phyloP scores from a whole-genome alignment of 53 echinoderm and acorn worm genomes.

The Pentamera pediparva region DNA sequence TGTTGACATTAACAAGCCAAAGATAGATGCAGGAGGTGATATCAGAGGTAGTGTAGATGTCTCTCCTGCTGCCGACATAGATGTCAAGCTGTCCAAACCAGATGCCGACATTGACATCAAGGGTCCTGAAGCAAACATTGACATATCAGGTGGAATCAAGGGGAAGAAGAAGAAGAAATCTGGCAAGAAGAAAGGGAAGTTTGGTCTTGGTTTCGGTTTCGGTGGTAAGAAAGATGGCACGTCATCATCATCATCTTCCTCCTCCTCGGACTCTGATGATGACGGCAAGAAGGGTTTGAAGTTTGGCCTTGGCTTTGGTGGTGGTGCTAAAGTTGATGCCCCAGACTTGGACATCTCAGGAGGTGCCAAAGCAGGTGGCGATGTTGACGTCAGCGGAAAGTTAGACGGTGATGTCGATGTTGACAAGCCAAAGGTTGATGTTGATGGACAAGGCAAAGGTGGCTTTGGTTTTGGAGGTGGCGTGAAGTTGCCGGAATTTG shows the following conservation, averaged over 20 bases:
- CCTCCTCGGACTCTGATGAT: slow-evolving; percentile 13
- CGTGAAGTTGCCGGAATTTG: slow-evolving; percentile 23
- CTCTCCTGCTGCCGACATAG: slow-evolving; percentile 37
- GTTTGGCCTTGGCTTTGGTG: slow-evolving; percentile 23
- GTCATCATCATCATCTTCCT: neutral
- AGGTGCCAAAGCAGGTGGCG: slow-evolving; percentile 24
- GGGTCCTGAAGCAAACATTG: slow-evolving; percentile 7
- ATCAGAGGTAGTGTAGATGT: slow-evolving; percentile 29
- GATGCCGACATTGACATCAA: slow-evolving; percentile 26
- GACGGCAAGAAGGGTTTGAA: slow-evolving; percentile 20
- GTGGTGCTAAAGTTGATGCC: slow-evolving; percentile 26
- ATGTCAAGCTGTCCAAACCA: slow-evolving; percentile 22
- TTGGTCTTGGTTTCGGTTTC: slow-evolving; percentile 68
- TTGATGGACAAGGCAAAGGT: slow-evolving; percentile 28
- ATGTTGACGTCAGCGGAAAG: slow-evolving; percentile 24
- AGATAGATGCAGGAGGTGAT: slow-evolving; percentile 14
- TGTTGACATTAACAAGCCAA: slow-evolving; percentile 14
- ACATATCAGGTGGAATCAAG: slow-evolving; percentile 8
- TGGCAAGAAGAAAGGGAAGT: slow-evolving; percentile 49
- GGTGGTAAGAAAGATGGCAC: slow-evolving; percentile 42
- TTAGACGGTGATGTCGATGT: slow-evolving; percentile 13
- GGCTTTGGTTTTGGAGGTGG: slow-evolving; percentile 50
- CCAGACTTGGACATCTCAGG: slow-evolving; percentile 8
- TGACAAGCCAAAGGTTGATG: slow-evolving; percentile 44
- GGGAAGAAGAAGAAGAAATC: slow-evolving; percentile 19